Conservation (phyloP, 2,888 invertebrate genomes). For the Loripinus fragilis region DNA sequence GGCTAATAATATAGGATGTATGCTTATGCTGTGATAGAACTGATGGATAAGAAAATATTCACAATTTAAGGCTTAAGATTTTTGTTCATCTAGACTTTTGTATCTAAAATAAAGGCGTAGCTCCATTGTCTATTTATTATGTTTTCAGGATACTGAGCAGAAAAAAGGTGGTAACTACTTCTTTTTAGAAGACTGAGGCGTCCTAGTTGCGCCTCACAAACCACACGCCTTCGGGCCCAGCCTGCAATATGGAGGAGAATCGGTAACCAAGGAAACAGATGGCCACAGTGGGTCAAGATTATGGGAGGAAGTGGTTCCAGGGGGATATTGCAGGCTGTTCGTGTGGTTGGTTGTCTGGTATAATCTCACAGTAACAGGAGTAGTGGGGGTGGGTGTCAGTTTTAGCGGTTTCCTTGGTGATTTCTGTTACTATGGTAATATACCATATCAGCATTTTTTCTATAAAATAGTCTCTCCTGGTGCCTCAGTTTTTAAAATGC, state of each 20-base stretch:
- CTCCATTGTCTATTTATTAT: neutral
- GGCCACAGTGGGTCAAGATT: conserved; percentile 16
- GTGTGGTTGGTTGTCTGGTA: conserved; percentile 32
- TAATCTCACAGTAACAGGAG: conserved; percentile 50
- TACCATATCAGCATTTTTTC: neutral
- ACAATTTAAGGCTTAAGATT: no score
- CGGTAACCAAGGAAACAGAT: conserved; percentile 10
- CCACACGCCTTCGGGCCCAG: conserved; percentile 51
- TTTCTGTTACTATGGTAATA: conserved; percentile 47
- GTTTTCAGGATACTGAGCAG: conserved; percentile 95
- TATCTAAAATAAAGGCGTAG: neutral
- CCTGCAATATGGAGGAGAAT: conserved; percentile 42
- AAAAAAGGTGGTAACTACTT: conserved; percentile 99
- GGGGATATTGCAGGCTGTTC: conserved; percentile 50
- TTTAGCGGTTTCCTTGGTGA: conserved; percentile 14
- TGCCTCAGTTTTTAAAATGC: neutral
- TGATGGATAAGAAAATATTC: no score
- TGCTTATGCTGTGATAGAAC: no score
- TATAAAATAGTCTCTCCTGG: neutral
- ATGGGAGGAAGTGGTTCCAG: neutral
- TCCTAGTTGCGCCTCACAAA: conserved; percentile 35
- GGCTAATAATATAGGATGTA: no score
- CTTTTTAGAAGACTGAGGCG: conserved; percentile 95
- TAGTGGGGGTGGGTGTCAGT: conserved; percentile 14
- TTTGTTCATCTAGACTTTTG: no score